Base-by-base conservation (phyloP, 2,113 vertebrate genomes). In the Petromus typicus region DNA sequence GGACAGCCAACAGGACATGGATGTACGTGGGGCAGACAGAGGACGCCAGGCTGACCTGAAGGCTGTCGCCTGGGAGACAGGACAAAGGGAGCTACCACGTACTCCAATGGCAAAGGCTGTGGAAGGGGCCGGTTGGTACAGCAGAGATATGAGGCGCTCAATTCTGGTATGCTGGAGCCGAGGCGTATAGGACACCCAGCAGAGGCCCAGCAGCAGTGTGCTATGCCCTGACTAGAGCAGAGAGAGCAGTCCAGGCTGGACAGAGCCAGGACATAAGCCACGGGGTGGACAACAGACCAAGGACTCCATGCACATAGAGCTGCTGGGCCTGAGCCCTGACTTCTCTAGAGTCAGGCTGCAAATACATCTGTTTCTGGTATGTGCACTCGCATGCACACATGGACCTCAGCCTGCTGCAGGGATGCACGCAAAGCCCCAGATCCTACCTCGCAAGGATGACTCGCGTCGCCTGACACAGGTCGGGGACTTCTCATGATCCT, bases 361-460 rank as follows among this genome's bases (percentile, higher is more conserved):
- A 57, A 76, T 23, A 18, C 0, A 2, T 56, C 67, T 10, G 5
- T 20, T 2, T 5, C 30, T 18, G 0, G 17, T 0, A 2, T 43
- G 17, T 17, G 20, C 16, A 57, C 56, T 18, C 17, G 17, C 56
- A 20, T 57, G 56, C 56, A 57, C 17, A 37, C 37, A 4, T 23
- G 22, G 10, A 13, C 8, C 22, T 84, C 48, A 32, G 10, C 63
- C 18, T 2, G 0, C 56, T 34, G 11, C 40, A 40, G 51, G 32
- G 63, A 54, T 2, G 34, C 56, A 9, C 48, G 13, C 78, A n/a
- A 18, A 56, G 40, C 27, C 32, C 43, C 3, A 34, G 75, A 27
- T 86, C 96, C 88, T 93, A 97, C 97, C 97, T 97, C 0, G 80
- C 48, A 83, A 63, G 64, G 96, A 81, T 30, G 94, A 71, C 11